phyloP scores from a whole-genome alignment of 1,140 invertebrate species.

The Trichonephila clavipes region DNA sequence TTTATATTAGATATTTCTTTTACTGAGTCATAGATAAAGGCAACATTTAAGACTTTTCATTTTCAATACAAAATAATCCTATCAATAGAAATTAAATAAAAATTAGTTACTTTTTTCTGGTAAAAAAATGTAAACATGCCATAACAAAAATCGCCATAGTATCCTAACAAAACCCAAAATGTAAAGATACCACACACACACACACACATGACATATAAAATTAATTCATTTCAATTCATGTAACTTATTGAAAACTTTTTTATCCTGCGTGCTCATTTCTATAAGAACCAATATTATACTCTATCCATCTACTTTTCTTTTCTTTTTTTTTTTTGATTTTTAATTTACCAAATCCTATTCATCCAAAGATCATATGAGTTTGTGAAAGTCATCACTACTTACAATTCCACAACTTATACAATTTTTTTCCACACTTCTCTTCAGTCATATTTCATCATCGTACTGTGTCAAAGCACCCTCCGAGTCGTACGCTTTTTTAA shows the following conservation, averaged over 20 bases:
- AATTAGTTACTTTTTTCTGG: no score
- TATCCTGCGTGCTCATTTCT: not conserved
- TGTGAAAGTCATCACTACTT: slow-evolving; percentile 8
- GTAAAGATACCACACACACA: not conserved
- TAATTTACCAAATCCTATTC: not conserved
- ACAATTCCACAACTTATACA: not conserved
- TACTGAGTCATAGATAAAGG: no score
- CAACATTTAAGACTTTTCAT: no score
- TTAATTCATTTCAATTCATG: not conserved
- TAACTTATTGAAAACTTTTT: not conserved
- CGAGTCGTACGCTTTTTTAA: slow-evolving; percentile 16
- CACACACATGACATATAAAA: not conserved
- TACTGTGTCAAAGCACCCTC: slow-evolving; percentile 9
- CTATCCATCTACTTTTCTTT: not conserved
- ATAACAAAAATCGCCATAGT: no score
- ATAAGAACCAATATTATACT: not conserved
- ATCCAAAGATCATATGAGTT: not conserved
- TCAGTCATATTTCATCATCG: slow-evolving; percentile 46
- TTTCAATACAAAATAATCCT: no score
- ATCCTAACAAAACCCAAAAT: not conserved
- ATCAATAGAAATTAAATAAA: no score
- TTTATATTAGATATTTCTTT: no score
- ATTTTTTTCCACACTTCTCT: not conserved
- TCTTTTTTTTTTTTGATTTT: not conserved
- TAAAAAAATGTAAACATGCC: no score